These are phyloP conservation scores for Microplitis deprimator DNA, from an alignment of 2,888 invertebrate species.

Conservation along the genomic window DNA sequence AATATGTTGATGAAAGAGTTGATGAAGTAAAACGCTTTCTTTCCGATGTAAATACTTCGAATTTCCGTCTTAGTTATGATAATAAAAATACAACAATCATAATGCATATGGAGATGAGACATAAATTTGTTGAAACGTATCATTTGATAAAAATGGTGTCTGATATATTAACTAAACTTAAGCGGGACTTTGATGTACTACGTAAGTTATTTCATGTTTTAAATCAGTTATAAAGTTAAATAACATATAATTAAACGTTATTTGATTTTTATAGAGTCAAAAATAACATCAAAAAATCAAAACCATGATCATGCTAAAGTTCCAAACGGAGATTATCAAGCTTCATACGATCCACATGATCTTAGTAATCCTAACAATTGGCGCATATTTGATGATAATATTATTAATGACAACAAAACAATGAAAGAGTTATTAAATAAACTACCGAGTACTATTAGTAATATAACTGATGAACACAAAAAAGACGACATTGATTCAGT, in stretches of 20 bases:
- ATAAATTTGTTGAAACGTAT: not conserved
- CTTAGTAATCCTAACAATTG: not conserved
- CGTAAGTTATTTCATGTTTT: not conserved
- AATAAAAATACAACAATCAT: conserved; percentile 26
- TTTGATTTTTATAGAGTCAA: not conserved
- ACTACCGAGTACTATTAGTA: not conserved
- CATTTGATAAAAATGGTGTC: not conserved
- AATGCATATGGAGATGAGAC: not conserved
- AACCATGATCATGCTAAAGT: not conserved
- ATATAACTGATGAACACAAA: no score
- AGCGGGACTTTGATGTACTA: not conserved
- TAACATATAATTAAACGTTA: not conserved
- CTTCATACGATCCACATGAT: not conserved
- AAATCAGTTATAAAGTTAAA: not conserved
- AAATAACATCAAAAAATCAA: not conserved
- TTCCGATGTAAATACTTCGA: conserved; percentile 24
- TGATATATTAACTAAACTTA: not conserved
- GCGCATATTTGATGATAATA: not conserved
- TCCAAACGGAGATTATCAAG: not conserved
- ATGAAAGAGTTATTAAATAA: not conserved
- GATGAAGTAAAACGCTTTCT: conserved; percentile 19
- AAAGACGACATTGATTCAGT: no score
- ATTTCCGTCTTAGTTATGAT: conserved; percentile 20
- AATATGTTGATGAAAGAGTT: conserved; percentile 10
- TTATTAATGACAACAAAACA: not conserved